A percentile compares a stretch with the other conserved stretches of the same genome.
phyloP scores from a whole-genome alignment of 1,140 invertebrate genomes.

The Pseudoatta argentina region DNA sequence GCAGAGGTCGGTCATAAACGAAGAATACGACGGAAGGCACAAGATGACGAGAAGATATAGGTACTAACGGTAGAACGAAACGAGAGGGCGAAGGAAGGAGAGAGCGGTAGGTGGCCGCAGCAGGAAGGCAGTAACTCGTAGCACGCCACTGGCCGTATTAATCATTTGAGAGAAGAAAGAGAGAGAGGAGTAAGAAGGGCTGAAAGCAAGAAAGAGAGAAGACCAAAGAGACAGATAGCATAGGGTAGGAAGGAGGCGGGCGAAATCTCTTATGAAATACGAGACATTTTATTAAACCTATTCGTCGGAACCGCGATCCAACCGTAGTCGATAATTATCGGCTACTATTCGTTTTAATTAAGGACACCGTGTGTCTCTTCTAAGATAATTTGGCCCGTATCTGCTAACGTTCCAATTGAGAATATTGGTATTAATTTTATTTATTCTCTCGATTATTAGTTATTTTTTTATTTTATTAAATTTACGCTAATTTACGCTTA shows the following conservation, averaged over 20 bases:
- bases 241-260: slow-evolving; percentile 39
- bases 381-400: background rate
- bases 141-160: slow-evolving; percentile 78
- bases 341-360: slow-evolving; percentile 76
- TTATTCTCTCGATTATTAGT: background rate
- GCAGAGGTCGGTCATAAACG: slow-evolving; percentile 53
- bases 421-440: background rate
- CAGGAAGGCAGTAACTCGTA: slow-evolving; percentile 77
- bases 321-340: slow-evolving; percentile 76
- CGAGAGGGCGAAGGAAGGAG: slow-evolving; percentile 61
- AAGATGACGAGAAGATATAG: slow-evolving; percentile 62
- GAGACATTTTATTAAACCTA: slow-evolving; percentile 80
- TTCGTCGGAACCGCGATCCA: slow-evolving; percentile 73
- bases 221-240: slow-evolving; percentile 29
- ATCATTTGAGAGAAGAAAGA: slow-evolving; percentile 72
- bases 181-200: slow-evolving; percentile 7
- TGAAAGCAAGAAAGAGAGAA: slow-evolving; percentile 33
- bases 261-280: slow-evolving; percentile 75
- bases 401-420: slow-evolving; percentile 26
- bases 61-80: slow-evolving; percentile 53
- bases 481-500: background rate
- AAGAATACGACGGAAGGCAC: slow-evolving; percentile 47
- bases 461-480: background rate
- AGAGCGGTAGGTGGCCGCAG: slow-evolving; percentile 77
- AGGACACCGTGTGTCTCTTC: slow-evolving; percentile 62